Base-by-base conservation (phyloP, 2,113 vertebrate genomes). In the Antechinus stuartii region DNA sequence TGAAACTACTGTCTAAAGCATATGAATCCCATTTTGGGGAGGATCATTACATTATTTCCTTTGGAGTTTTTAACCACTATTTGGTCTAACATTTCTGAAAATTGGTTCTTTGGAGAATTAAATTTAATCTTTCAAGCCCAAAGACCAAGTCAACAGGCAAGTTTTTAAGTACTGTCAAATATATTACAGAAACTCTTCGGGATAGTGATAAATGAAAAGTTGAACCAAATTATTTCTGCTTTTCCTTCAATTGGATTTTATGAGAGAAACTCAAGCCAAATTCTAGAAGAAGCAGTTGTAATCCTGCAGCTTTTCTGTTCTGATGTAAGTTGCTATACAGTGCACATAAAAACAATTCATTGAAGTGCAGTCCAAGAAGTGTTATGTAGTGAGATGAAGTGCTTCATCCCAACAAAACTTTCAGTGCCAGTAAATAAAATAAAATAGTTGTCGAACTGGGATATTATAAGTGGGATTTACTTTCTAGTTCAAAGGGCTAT, bases 21-120 rank as follows among this genome's bases (percentile, higher is more conserved):
- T 0, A 95, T 97, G 98, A 98, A 96, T 97, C 98, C 97, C 97
- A 94, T 97, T 97, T 97, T 96, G 95, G 93, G 30, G 93, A 97
- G 98, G 97, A 98, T 94, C 97, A 98, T 97, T 98, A 97, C 95
- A 96, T 97, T 95, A 98, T 93, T 98, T 98, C 98, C 99, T 98
- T 98, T 98, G 98, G 98, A 98, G 97, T 97, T 98, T 98, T 98
- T 94, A 97, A 98, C 97, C 97, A 98, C 98, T 98, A 98, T 98
- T 98, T 98, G 98, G 98, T 98, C 98, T 98, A 98, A 56, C 96
- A 97, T 98, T 95, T 97, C 90, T 98, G 97, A 98, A 96, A 97
- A 98, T 97, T 98, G 98, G 98, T 98, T 98, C 97, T 98, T 97
- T 98, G 97, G 90, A 98, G 97, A 98, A 97, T 95, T 94, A 95